Evolutionary conservation across 2,888 invertebrate species (phyloP).

Genomic region (Drosophila ezoana): DNA sequence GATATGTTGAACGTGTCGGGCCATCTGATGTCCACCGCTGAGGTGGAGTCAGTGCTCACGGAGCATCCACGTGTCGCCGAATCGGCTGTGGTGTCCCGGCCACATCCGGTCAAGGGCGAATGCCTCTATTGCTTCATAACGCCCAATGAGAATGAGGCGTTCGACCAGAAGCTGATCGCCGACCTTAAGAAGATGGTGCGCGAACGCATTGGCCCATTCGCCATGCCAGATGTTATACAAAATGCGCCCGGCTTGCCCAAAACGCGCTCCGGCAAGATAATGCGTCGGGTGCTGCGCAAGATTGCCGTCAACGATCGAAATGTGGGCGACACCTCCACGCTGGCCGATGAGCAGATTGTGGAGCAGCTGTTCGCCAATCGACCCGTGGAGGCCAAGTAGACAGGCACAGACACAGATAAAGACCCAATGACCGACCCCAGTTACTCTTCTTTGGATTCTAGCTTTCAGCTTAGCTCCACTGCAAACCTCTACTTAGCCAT

Average conservation of each 20-base stretch:
- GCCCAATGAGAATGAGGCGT: constrained; percentile 91
- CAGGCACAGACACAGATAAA: not conserved
- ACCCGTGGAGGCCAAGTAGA: constrained; percentile 86
- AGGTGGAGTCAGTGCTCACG: constrained; percentile 93
- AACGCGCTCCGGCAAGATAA: constrained; percentile 99
- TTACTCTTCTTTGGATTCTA: constrained; percentile 14
- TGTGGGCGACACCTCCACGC: constrained; percentile 96
- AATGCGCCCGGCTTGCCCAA: constrained; percentile 97
- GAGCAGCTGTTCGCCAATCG: constrained; percentile 91
- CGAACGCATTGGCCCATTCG: constrained; percentile 97
- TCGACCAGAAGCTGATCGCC: constrained; percentile 89
- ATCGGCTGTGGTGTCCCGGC: constrained; percentile 97
- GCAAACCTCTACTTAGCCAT: constrained; percentile 41
- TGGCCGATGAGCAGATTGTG: constrained; percentile 96
- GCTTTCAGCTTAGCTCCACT: constrained; percentile 45
- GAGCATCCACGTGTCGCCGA: constrained; percentile 94
- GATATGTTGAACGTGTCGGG: constrained; percentile 99
- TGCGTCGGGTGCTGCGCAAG: constrained; percentile 97
- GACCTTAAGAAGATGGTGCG: constrained; percentile 93
- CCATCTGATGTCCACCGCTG: constrained; percentile 98
- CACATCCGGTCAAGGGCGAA: constrained; percentile 98
- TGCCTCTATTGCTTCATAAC: constrained; percentile 98
- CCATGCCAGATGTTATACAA: constrained; percentile 97
- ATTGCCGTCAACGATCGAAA: constrained; percentile 95
- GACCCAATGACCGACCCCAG: not conserved